Evolutionary conservation across 2,113 vertebrate species (phyloP).

Genomic region (Phylloscopus trochiloides): DNA sequence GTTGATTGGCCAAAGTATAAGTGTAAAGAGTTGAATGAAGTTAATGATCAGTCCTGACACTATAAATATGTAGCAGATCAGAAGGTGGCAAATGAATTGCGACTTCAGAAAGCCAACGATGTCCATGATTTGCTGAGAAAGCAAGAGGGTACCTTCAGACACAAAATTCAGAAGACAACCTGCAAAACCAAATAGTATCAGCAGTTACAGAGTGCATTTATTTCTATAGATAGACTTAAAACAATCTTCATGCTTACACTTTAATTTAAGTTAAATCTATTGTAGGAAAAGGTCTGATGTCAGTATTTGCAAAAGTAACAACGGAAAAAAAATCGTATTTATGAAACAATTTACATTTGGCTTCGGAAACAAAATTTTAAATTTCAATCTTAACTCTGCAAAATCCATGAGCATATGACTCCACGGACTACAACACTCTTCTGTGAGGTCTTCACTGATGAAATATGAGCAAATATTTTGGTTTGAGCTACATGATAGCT

Average conservation of each 20-base stretch:
- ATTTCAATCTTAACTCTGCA: neutral
- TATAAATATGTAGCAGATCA: slow-evolving; percentile 94
- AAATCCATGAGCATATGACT: neutral
- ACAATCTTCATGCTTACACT: neutral
- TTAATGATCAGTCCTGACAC: slow-evolving; percentile 90
- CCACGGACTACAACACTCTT: neutral
- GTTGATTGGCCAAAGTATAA: slow-evolving; percentile 86
- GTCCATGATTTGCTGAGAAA: slow-evolving; percentile 77
- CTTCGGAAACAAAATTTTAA: neutral
- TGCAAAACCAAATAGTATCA: slow-evolving; percentile 59
- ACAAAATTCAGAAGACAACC: slow-evolving; percentile 21
- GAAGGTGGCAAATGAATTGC: slow-evolving; percentile 88
- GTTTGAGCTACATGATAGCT: neutral
- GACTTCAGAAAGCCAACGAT: slow-evolving; percentile 86
- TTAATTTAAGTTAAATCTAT: neutral
- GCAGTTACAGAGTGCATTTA: neutral
- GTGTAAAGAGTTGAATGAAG: slow-evolving; percentile 86
- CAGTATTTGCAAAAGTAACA: neutral
- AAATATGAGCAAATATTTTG: neutral
- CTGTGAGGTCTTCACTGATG: neutral
- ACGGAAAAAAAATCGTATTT: neutral
- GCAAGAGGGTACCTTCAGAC: slow-evolving; percentile 7
- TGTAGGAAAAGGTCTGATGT: neutral
- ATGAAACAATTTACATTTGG: neutral
- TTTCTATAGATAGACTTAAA: neutral